These are phyloP conservation scores for Oryzaephilus surinamensis DNA, from an alignment of 1,140 invertebrate genomes.

Conservation along the genomic window DNA sequence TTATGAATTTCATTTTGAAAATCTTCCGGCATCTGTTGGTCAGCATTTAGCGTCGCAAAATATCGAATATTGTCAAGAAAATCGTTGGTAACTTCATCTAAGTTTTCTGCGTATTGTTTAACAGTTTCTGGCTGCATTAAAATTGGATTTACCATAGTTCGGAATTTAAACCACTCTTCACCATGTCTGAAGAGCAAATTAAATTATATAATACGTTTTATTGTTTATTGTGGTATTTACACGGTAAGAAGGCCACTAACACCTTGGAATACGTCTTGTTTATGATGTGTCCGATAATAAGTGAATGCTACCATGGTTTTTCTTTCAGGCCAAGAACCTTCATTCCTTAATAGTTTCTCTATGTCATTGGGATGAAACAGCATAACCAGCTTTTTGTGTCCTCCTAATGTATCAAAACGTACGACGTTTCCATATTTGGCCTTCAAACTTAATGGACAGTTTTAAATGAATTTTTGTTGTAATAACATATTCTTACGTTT, in stretches of 20 bases:
- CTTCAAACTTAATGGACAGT: constrained; percentile 12
- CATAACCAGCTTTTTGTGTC: constrained; percentile 6
- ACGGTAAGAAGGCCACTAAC: constrained; percentile 10
- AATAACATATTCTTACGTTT: constrained; percentile 6
- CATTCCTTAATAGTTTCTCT: constrained; percentile 19
- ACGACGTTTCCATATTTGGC: constrained; percentile 16
- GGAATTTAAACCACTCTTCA: constrained; percentile 42
- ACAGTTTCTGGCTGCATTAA: constrained; percentile 43
- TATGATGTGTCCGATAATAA: too few species aligned
- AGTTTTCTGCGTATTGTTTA: constrained; percentile 39
- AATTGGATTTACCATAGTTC: constrained; percentile 42
- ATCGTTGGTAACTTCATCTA: constrained; percentile 40
- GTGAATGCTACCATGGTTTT: too few species aligned
- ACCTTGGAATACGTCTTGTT: too few species aligned
- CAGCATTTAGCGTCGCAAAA: constrained; percentile 39
- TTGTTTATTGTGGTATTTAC: constrained; percentile 2
- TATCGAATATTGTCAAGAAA: constrained; percentile 43
- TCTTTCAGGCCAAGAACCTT: constrained; percentile 19
- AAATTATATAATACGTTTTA: constrained; percentile 1
- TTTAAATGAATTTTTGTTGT: background rate
- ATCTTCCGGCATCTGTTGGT: constrained; percentile 40
- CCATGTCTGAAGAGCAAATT: constrained; percentile 36
- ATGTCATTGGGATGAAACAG: constrained; percentile 16
- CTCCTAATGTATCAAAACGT: constrained; percentile 9
- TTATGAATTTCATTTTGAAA: constrained; percentile 54